Evolutionary conservation across 2,113 vertebrate species (phyloP).

Genomic region (Lasiurus cinereus): DNA sequence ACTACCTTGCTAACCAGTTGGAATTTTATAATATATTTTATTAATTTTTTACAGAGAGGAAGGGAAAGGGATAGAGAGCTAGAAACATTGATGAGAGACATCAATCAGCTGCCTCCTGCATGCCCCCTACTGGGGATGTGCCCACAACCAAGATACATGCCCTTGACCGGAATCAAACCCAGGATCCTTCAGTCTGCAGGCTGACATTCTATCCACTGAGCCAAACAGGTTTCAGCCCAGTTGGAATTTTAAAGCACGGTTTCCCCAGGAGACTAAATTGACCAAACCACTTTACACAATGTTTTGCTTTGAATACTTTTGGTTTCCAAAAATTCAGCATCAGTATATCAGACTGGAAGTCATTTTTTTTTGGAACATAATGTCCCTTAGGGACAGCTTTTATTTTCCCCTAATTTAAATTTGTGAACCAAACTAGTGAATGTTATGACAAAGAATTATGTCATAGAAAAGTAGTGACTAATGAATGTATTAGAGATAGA

Average conservation of each 20-base stretch:
- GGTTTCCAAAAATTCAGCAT: slow-evolving; percentile 25
- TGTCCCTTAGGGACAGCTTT: slow-evolving; percentile 2
- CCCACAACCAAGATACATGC: too few species aligned
- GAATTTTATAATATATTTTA: background rate
- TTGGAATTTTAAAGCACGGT: background rate
- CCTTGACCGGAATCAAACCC: too few species aligned
- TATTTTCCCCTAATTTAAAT: slow-evolving; percentile 39
- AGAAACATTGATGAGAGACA: too few species aligned
- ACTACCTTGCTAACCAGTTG: background rate
- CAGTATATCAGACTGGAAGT: slow-evolving; percentile 37
- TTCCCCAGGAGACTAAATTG: background rate
- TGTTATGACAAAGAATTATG: background rate
- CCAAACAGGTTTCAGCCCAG: too few species aligned
- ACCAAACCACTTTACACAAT: slow-evolving; percentile 20
- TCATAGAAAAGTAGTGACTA: slow-evolving; percentile 29
- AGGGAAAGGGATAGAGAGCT: too few species aligned
- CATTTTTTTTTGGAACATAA: slow-evolving; percentile 67
- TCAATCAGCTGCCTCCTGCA: too few species aligned
- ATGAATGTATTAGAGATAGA: background rate
- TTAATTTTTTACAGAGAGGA: too few species aligned
- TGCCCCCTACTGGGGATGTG: too few species aligned
- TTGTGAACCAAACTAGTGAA: background rate
- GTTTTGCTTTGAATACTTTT: slow-evolving; percentile 57
- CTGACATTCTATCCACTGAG: too few species aligned
- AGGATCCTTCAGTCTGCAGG: too few species aligned